A percentile compares a stretch with the other conserved stretches of the same genome.
These are phyloP conservation scores for Percopsis transmontana DNA, from an alignment of 2,113 vertebrate species.

Conservation along the genomic window DNA sequence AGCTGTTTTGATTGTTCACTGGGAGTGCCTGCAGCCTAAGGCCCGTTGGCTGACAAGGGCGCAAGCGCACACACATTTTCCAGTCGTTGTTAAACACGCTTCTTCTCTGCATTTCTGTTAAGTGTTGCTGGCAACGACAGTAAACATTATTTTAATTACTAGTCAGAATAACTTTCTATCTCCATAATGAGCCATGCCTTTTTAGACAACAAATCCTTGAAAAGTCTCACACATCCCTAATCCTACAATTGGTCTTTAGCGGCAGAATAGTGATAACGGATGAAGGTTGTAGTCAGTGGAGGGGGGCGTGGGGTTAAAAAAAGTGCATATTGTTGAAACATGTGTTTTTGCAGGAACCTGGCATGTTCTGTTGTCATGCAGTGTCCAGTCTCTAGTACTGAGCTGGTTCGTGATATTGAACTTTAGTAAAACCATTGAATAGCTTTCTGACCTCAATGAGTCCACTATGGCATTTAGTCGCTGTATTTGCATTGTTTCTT, in stretches of 20 bases:
- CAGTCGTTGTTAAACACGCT: too few species aligned
- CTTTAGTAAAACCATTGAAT: too few species aligned
- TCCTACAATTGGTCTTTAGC: conserved; percentile 56
- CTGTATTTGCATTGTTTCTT: too few species aligned
- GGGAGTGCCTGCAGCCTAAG: conserved; percentile 65
- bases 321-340: conserved; percentile 1
- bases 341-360: neutral
- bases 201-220: conserved; percentile 62
- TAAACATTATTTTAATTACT: conserved; percentile 79
- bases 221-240: conserved; percentile 46
- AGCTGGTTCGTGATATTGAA: too few species aligned
- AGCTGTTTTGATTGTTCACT: conserved; percentile 77
- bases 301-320: conserved; percentile 23
- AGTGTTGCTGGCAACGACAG: conserved; percentile 69
- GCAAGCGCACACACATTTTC: conserved; percentile 21
- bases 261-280: conserved; percentile 28
- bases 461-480: too few species aligned
- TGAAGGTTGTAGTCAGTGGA: conserved; percentile 26
- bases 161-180: conserved; percentile 74
- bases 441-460: too few species aligned
- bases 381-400: too few species aligned
- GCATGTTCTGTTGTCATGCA: neutral
- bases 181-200: conserved; percentile 55
- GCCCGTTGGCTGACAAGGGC: conserved; percentile 54
- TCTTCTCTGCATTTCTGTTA: conserved; percentile 62